A percentile compares a stretch with the other conserved stretches of the same genome.
phyloP scores from a whole-genome alignment of 2,113 vertebrate genomes.

The Erythrolamprus reginae region DNA sequence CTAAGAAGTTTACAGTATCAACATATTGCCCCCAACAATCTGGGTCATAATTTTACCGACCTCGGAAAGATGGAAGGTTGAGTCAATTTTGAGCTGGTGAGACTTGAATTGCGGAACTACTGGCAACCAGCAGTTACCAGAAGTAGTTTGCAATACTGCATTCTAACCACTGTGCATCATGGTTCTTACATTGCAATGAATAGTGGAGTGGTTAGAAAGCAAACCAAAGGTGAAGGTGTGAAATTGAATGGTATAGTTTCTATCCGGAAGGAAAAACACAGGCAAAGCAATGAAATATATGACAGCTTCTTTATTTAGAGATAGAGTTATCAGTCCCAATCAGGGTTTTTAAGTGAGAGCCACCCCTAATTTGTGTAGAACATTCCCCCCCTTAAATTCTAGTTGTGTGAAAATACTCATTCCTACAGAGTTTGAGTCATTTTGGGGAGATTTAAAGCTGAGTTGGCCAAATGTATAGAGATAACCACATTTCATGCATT shows the following conservation, averaged over 20 bases:
- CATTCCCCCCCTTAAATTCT: background rate
- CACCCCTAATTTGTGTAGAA: background rate
- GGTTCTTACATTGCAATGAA: background rate
- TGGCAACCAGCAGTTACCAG: no score
- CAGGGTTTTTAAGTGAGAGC: background rate
- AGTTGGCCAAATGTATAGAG: background rate
- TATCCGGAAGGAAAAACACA: background rate
- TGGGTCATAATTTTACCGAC: no score
- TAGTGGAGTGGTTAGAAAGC: background rate
- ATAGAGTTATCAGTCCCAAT: background rate
- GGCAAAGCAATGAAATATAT: background rate
- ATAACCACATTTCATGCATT: background rate
- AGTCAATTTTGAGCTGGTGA: no score
- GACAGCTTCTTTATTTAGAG: background rate
- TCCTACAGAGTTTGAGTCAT: background rate
- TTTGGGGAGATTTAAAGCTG: background rate
- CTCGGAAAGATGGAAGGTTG: no score
- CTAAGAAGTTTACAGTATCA: no score
- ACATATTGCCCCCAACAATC: no score
- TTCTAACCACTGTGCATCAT: no score
- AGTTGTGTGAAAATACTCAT: background rate
- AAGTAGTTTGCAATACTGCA: no score
- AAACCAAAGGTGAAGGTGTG: background rate
- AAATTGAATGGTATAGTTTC: background rate
- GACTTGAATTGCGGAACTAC: no score